Base-by-base conservation (phyloP, 1,140 invertebrate genomes). In the Mycetomoellerius zeteki region DNA sequence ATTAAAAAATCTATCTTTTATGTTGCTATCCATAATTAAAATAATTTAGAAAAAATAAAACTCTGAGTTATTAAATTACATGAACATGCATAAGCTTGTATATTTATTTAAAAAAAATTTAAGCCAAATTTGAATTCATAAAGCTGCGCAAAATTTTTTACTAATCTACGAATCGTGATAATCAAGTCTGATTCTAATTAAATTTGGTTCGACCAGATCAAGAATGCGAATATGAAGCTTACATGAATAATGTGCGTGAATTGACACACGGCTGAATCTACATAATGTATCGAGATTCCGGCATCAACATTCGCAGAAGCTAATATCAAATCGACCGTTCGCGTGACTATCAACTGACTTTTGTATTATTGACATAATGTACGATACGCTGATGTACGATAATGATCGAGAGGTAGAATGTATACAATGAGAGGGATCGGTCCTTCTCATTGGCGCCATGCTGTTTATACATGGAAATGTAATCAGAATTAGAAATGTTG, bases 241-340 rank as follows among this genome's bases (percentile, higher is more conserved):
- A 71, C 37, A 52, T 24, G 67, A 58, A 58, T 81, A 56, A 81
- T 72, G 50, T 33, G 30, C 52, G 21, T 47, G 50, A 27, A 43
- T 82, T 69, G 65, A 82, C 67, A 82, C 52, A 60, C 33, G 65
- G 30, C 37, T 52, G 52, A 81, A 81, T 82, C 33, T 37, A 43
- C 78, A 19, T 43, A 72, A 82, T 82, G 67, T 43, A 82, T 43
- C 78, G 65, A 72, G 80, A 82, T 82, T 43, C 80, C n/a, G n/a
- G 52, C 77, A 80, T 80, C 33, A 43, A 47, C 52, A 2, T 73
- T 82, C 67, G 80, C 37, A 58, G 33, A 73, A 73, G 52, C 67
- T 37, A 72, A 82, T 82, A 82, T 73, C 80, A 82, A 82, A 82
- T 82, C 52, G 50, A 24, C 50, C 5, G 65, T 72, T 82, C 78